Percentiles rank a stretch among this genome's conserved stretches.
Evolutionary conservation across 2,797 vertebrate genomes (phyloP).

Genomic region (Orestias chungarensis): DNA sequence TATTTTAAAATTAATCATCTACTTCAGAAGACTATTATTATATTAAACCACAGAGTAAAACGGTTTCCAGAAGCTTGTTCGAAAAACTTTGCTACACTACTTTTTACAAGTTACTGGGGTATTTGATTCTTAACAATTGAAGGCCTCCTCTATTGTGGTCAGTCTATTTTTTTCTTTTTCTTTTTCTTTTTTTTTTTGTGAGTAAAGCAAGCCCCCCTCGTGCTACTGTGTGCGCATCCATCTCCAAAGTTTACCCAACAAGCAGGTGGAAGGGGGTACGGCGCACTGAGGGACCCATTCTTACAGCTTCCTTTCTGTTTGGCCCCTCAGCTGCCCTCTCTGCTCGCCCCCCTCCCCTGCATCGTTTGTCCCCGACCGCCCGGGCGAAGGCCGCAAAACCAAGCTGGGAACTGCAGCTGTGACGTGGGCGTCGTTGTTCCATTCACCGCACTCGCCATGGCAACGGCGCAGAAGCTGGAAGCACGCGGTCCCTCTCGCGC

Average conservation of each 20-base stretch:
- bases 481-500: constrained; percentile 85
- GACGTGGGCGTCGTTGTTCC: constrained; percentile 92
- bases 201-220: constrained; percentile 13
- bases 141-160: neutral
- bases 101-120: neutral
- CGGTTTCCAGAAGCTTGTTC: neutral
- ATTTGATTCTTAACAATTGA: constrained; percentile 9
- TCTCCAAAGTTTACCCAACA: constrained; percentile 75
- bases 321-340: constrained; percentile 76
- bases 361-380: constrained; percentile 1
- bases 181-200: constrained; percentile 10
- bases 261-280: constrained; percentile 63
- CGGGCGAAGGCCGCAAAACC: constrained; percentile 68
- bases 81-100: neutral
- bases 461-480: constrained; percentile 91
- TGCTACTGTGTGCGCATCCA: constrained; percentile 46
- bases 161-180: no score
- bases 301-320: constrained; percentile 64
- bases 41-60: neutral
- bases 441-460: constrained; percentile 90
- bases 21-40: neutral
- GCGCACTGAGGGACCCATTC: constrained; percentile 60
- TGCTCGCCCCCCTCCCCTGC: constrained; percentile 20
- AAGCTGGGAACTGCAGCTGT: constrained; percentile 85
- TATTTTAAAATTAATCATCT: neutral